phyloP scores from a whole-genome alignment of 1,140 invertebrate genomes.

The Wasmannia auropunctata region DNA sequence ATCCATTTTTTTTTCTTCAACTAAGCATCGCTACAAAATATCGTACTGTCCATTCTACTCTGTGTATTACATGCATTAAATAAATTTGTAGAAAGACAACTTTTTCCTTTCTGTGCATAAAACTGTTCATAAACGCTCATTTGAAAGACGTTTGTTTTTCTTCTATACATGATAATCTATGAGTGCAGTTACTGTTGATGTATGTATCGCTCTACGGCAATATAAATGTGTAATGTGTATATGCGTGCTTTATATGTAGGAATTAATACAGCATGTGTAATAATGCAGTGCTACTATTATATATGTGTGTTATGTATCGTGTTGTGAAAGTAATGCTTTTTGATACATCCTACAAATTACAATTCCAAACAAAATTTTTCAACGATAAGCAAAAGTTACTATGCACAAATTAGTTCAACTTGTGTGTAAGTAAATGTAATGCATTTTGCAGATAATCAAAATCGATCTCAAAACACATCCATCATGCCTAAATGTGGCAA shows the following conservation, averaged over 20 bases:
- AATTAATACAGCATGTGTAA: constrained; percentile 9
- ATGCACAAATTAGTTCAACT: not conserved
- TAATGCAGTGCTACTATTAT: not conserved
- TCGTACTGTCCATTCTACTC: not conserved
- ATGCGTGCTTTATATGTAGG: not conserved
- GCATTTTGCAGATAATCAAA: not conserved
- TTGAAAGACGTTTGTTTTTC: not conserved
- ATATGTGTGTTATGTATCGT: not conserved
- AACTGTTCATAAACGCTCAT: not conserved
- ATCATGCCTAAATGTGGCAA: constrained; percentile 14
- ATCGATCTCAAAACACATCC: not conserved
- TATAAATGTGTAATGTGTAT: not conserved
- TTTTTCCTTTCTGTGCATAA: not conserved
- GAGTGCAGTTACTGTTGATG: not conserved
- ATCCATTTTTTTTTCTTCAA: constrained; percentile 25
- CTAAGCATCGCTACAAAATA: not conserved
- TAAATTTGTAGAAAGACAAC: constrained; percentile 7
- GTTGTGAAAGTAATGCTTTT: not conserved
- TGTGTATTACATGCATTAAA: constrained; percentile 46
- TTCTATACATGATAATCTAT: not conserved
- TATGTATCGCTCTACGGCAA: not conserved
- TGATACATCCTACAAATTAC: not conserved
- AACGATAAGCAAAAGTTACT: constrained; percentile 3
- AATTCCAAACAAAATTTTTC: not conserved
- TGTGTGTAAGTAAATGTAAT: constrained; percentile 17